These are phyloP conservation scores for Parotia lawesii DNA, from an alignment of 2,113 vertebrate species.

Conservation along the genomic window DNA sequence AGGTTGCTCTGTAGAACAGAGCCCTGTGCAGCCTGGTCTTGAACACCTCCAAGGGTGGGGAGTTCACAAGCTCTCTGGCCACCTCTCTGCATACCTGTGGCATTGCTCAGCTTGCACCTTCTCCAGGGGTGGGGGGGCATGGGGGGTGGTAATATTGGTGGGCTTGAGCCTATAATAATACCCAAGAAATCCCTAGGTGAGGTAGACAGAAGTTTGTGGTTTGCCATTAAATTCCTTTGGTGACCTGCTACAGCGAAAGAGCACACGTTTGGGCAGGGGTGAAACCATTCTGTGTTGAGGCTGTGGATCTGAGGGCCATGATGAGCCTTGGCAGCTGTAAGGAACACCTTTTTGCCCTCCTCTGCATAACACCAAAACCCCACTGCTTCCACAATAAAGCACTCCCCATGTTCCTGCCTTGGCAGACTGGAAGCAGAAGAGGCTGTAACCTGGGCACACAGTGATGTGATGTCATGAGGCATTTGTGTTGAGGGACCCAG, in stretches of 20 bases:
- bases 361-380: not conserved
- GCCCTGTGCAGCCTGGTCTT: not conserved
- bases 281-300: not conserved
- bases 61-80: not conserved
- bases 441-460: accelerated
- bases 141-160: not conserved
- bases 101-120: not conserved
- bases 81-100: not conserved
- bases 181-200: not conserved
- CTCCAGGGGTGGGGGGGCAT: not conserved
- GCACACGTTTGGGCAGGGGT: not conserved
- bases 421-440: not conserved
- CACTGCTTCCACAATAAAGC: not conserved
- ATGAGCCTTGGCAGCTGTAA: not conserved
- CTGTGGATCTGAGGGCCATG: not conserved
- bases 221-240: not conserved
- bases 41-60: not conserved
- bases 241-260: not conserved
- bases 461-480: accelerated
- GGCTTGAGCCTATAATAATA: not conserved
- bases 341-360: not conserved
- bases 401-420: accelerated
- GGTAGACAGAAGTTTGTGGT: not conserved
- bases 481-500: not conserved
- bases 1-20: not conserved